Base-by-base conservation (phyloP, 2,797 vertebrate species). In the Luscinia luscinia region DNA sequence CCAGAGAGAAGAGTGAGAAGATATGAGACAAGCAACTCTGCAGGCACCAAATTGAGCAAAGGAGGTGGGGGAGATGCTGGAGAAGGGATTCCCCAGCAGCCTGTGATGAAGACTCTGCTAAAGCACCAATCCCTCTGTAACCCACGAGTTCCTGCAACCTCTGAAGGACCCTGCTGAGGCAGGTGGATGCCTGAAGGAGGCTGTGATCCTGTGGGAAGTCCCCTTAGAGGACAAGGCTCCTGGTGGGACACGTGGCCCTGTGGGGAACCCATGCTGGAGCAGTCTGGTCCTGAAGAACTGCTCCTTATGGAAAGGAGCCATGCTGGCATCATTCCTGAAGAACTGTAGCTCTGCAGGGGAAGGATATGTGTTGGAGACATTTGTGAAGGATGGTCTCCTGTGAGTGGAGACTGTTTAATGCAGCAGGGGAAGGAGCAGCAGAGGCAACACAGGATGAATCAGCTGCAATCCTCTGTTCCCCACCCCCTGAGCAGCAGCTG, bases 401-500 rank as follows among this genome's bases (percentile, higher is more conserved):
- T 72, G 40, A 30, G 24, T 40, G 30, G 30, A 17, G 21, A 64
- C 28, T 3, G 4, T 12, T 67, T 2, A 9, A 26, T 13, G 40
- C 27, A 68, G 14, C 18, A 30, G 9, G 6, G 11, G 38, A 84
- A 84, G 43, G 15, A 84, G 11, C 0, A 4, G 22, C 19, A 49
- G 61, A 68, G 9, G 40, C 6, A 85, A 28, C 0, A 2, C 10
- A 13, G 43, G 30, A 48, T 46, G 26, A 64, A 59, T 6, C 26
- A 51, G 28, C 45, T 16, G 2, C 36, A 79, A 23, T 20, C 32
- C 16, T 11, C 51, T 19, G 9, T 23, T 82, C 12, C 12, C 36
- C 8, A 3, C 1, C 3, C 19, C 13, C 20, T 63, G 28, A 9
- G 4, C 22, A 6, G 5, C n/a, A 45, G 7, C 2, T 20, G 6